Conservation (phyloP, 1,140 invertebrate genomes). For the Pissodes strobi region DNA sequence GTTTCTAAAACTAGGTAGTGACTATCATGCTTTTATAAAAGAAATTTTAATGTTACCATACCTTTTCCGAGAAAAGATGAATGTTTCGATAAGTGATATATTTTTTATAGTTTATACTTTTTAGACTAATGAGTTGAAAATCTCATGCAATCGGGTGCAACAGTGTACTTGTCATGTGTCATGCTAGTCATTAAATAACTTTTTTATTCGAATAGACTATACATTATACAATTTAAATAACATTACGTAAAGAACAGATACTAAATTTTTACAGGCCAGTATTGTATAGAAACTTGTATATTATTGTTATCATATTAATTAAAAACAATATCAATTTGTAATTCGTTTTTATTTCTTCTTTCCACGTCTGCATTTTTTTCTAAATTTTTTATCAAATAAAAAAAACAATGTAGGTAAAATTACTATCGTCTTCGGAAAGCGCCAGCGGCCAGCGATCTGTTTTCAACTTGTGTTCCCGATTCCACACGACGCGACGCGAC, state of each 20-base stretch:
- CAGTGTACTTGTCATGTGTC: conserved; percentile 30
- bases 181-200: conserved; percentile 37
- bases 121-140: conserved; percentile 7
- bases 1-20: too few species aligned
- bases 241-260: conserved; percentile 21
- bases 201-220: conserved; percentile 31
- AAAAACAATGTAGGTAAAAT: too few species aligned
- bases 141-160: conserved; percentile 12
- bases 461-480: too few species aligned
- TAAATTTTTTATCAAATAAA: too few species aligned
- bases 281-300: conserved; percentile 33
- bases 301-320: conserved; percentile 25
- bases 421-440: too few species aligned
- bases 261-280: conserved; percentile 36
- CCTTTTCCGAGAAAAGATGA: background rate
- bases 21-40: background rate
- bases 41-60: conserved; percentile 5
- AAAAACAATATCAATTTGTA: background rate
- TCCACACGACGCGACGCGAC: too few species aligned
- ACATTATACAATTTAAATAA: conserved; percentile 16
- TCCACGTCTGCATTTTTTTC: too few species aligned
- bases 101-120: conserved; percentile 12
- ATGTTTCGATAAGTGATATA: conserved; percentile 5
- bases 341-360: too few species aligned
- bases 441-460: too few species aligned